Conservation (phyloP, 2,888 invertebrate species). For the Cheilosia urbana region DNA sequence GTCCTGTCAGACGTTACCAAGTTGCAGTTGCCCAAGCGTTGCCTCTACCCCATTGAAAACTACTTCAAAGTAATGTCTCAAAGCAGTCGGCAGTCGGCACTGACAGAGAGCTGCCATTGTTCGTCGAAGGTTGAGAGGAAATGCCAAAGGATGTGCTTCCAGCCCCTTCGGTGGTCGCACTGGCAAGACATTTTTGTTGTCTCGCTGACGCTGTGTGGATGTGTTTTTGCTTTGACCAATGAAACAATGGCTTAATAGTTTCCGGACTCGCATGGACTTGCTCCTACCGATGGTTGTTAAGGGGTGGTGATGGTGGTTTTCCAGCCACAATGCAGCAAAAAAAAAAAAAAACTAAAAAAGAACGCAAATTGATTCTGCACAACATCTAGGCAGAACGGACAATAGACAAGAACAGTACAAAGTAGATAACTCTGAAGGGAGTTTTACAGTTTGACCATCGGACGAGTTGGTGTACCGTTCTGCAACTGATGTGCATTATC, state of each 20-base stretch:
- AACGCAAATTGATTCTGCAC: constrained; percentile 34
- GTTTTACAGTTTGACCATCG: constrained; percentile 13
- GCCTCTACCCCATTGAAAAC: constrained; percentile 43
- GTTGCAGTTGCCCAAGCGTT: constrained; percentile 35
- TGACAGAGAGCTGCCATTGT: constrained; percentile 66
- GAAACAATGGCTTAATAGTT: constrained; percentile 65
- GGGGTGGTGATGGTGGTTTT: background rate
- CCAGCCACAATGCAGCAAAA: constrained; percentile 20
- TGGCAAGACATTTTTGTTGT: constrained; percentile 57
- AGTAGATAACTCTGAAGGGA: constrained; percentile 27
- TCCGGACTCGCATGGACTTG: constrained; percentile 39
- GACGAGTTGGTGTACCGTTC: background rate
- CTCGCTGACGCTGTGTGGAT: constrained; percentile 35
- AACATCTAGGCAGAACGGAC: constrained; percentile 20
- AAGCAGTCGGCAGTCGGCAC: constrained; percentile 64
- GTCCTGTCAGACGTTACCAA: constrained; percentile 33
- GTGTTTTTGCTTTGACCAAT: constrained; percentile 61
- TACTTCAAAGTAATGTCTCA: constrained; percentile 73
- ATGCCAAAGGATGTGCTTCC: constrained; percentile 49
- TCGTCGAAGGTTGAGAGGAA: constrained; percentile 52
- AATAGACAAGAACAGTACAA: background rate
- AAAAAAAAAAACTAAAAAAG: constrained; percentile 6
- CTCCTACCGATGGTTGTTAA: constrained; percentile 5
- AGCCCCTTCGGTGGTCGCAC: constrained; percentile 10
- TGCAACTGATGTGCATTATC: constrained; percentile 63